Conservation (phyloP, 2,113 vertebrate genomes). For the Pimephales promelas region DNA sequence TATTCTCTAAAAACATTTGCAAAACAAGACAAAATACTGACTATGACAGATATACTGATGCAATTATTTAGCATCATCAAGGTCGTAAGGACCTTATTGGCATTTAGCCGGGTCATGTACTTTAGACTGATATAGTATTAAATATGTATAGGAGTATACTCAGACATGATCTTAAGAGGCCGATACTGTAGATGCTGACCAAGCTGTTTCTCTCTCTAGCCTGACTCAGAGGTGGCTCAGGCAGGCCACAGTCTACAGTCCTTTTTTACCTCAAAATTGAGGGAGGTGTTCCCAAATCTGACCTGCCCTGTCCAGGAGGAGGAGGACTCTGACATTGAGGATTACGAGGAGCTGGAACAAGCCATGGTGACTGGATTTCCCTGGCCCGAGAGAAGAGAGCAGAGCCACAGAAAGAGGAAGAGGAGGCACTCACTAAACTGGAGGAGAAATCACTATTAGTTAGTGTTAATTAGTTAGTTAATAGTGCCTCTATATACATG, state of each 20-base stretch:
- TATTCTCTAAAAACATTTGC: not conserved
- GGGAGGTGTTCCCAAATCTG: conserved; percentile 84
- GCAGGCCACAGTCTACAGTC: conserved; percentile 89
- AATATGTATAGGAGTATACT: not conserved
- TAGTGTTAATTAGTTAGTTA: too few species aligned
- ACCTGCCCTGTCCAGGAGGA: conserved; percentile 80
- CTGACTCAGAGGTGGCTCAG: conserved; percentile 96
- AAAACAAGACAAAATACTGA: not conserved
- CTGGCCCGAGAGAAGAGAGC: conserved; percentile 88
- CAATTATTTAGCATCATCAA: not conserved
- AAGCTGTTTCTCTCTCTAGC: conserved; percentile 70
- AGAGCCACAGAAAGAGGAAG: conserved; percentile 89
- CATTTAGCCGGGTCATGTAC: not conserved
- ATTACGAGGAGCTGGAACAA: conserved; percentile 80
- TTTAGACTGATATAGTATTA: not conserved
- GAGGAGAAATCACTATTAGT: conserved; percentile 72
- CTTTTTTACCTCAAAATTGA: conserved; percentile 86
- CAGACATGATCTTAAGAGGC: not conserved
- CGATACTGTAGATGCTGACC: not conserved
- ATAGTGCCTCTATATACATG: conserved; percentile 11
- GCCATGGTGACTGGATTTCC: conserved; percentile 75
- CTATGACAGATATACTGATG: not conserved
- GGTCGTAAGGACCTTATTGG: not conserved
- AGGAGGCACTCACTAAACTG: conserved; percentile 85
- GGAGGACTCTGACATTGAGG: conserved; percentile 90